Percentiles rank a stretch among this genome's conserved stretches.
phyloP scores from a whole-genome alignment of 2,888 invertebrate genomes.

The Pandemis cinnamomeana region DNA sequence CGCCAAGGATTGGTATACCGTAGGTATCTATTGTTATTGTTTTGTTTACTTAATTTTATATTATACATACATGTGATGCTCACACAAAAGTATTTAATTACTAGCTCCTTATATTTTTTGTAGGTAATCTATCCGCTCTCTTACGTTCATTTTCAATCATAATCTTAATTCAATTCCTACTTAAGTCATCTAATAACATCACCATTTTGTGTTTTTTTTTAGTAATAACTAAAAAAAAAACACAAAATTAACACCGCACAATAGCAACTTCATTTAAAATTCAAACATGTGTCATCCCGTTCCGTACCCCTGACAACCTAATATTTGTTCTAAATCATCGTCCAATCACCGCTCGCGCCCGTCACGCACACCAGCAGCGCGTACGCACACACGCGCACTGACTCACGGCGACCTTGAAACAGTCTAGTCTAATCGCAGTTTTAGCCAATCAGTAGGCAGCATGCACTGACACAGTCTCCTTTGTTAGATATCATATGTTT shows the following conservation, averaged over 20 bases:
- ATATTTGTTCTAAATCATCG: conserved; percentile 28
- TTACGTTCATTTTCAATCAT: too few species aligned
- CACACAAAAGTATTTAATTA: too few species aligned
- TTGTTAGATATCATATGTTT: conserved; percentile 66
- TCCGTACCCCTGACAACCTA: conserved; percentile 37
- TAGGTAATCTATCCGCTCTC: too few species aligned
- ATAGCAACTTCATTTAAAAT: conserved; percentile 1
- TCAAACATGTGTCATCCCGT: conserved; percentile 34
- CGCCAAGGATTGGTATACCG: too few species aligned
- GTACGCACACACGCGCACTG: conserved; percentile 71
- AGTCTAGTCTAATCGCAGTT: conserved; percentile 78
- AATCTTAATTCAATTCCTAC: neutral
- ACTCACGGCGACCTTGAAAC: conserved; percentile 77
- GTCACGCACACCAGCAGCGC: conserved; percentile 49
- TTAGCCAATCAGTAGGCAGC: conserved; percentile 79
- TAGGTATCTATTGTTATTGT: too few species aligned
- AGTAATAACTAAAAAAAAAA: neutral
- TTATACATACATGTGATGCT: too few species aligned
- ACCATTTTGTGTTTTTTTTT: too few species aligned
- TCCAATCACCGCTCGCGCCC: conserved; percentile 51
- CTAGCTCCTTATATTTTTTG: too few species aligned
- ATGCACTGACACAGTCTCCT: conserved; percentile 66
- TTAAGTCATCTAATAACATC: too few species aligned
- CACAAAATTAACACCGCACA: neutral
- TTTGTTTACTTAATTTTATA: too few species aligned